Evolutionary conservation across 2,888 invertebrate species (phyloP), one percentile per base, ranked within the genome.

Genomic region (Cheilosia pagana): DNA sequence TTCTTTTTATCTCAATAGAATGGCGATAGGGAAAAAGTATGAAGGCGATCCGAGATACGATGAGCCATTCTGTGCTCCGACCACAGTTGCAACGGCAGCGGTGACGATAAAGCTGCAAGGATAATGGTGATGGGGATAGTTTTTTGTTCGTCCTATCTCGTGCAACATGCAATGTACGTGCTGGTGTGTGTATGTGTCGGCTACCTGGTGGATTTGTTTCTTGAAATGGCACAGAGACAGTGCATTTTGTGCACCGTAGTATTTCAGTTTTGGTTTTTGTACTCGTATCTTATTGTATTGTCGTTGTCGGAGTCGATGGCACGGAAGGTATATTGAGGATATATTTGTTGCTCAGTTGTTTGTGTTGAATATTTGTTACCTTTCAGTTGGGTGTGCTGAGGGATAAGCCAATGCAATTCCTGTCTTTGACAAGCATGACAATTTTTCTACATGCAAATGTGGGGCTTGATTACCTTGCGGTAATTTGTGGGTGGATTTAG

Each of bases 291-390:
- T 41, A 67, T 63, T 81, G 63, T 39, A 43, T 57, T 83, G 62
- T 28, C n/a, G n/a, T n/a, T n/a, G n/a, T n/a, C n/a, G 35, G 62
- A 63, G 55, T 75, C 68, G 71, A 75, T 65, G 74, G 53, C 45
- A 39, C 59, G 41, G 45, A 43, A 59, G 62, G 35, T 74, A 71
- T 71, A 28, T 28, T 71, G 67, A 19, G 57, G 62, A 72, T 78
- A 60, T 71, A 35, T 82, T 45, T 77, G 65, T 57, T 83, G 62
- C 25, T 28, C 19, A 65, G 78, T 72, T 85, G 68, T 45, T 45
- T 45, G 45, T 45, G 45, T 65, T 79, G 68, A 74, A 63, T 68
- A 57, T 63, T 74, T 78, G 78, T 74, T 78, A 62, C 53, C 23
- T 81, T 76, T 62, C 62, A 50, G 55, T 21, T 50, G 72, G 50